phyloP scores from a whole-genome alignment of 2,797 vertebrate genomes.

The Sebastes goodei region DNA sequence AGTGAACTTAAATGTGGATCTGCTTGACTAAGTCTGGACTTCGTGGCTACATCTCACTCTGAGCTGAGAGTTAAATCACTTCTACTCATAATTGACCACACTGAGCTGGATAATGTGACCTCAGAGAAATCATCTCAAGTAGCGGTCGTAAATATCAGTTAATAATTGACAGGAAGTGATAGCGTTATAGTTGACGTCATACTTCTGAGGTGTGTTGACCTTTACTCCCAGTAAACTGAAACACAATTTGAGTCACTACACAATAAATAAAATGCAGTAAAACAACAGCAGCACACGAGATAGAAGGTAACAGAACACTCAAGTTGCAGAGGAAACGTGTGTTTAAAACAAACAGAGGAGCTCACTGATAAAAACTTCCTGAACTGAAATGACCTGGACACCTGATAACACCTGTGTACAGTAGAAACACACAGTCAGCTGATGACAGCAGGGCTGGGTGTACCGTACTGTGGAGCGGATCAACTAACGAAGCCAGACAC shows the following conservation, averaged over 20 bases:
- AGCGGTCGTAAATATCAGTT: neutral
- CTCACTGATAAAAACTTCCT: neutral
- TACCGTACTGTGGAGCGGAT: neutral
- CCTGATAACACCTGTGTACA: neutral
- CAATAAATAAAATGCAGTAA: neutral
- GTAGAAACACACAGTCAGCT: slow-evolving; percentile 20
- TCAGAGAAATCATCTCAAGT: neutral
- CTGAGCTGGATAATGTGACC: neutral
- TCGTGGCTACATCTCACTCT: neutral
- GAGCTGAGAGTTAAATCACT: neutral
- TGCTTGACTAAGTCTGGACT: neutral
- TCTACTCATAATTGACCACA: neutral
- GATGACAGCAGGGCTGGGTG: neutral
- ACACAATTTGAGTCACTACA: neutral
- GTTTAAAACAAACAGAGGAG: neutral
- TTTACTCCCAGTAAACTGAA: neutral
- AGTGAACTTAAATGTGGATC: neutral
- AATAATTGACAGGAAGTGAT: neutral
- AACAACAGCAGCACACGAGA: neutral
- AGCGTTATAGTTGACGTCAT: neutral
- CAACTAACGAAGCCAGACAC: neutral
- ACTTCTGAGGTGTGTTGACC: neutral
- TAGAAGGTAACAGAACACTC: neutral
- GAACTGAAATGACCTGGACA: neutral
- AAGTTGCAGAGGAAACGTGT: neutral